These are phyloP conservation scores for Craseonycteris thonglongyai DNA, from an alignment of 2,113 vertebrate genomes.

Conservation along the genomic window DNA sequence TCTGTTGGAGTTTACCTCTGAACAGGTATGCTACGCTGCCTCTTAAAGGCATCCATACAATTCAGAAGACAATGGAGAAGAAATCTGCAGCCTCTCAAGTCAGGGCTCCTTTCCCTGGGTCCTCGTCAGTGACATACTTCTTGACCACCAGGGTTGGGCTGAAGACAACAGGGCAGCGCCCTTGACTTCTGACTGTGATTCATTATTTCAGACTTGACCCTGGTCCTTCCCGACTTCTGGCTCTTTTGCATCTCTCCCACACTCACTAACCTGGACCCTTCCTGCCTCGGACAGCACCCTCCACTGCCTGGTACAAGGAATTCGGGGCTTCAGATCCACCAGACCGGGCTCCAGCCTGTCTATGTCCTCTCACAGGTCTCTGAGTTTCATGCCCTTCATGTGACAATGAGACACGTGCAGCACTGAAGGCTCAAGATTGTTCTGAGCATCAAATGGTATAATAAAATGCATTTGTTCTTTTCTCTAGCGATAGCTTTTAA, in stretches of 20 bases:
- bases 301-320: neutral
- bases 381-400: neutral
- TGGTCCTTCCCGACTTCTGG: neutral
- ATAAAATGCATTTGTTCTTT: neutral
- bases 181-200: neutral
- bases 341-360: neutral
- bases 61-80: neutral
- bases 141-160: neutral
- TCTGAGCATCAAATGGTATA: neutral
- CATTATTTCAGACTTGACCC: neutral
- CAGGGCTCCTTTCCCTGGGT: neutral
- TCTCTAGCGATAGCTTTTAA: neutral
- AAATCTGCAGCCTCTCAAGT: neutral
- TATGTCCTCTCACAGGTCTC: neutral
- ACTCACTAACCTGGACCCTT: neutral
- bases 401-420: neutral
- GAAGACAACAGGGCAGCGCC: neutral
- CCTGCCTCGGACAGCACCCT: neutral
- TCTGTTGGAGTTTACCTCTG: neutral
- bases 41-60: neutral
- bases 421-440: neutral
- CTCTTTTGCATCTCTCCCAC: neutral
- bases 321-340: too few species aligned
- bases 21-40: neutral
- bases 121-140: neutral